phyloP scores from a whole-genome alignment of 2,888 invertebrate genomes.

The Chirona hameri region DNA sequence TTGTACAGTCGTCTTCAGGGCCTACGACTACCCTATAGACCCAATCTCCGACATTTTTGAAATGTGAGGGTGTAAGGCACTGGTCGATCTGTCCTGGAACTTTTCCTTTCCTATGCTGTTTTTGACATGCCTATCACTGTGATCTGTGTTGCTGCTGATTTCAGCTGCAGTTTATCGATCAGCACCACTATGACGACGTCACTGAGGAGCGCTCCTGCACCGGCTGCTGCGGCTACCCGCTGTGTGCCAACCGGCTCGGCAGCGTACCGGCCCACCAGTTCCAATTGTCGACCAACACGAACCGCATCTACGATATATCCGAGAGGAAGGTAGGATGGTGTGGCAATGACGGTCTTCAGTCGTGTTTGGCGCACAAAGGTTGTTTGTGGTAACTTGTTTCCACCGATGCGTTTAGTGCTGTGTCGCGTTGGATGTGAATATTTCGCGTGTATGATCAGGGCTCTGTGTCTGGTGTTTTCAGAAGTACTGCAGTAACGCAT shows the following conservation, averaged over 20 bases:
- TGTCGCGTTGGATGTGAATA: no score
- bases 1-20: no score
- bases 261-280: not conserved
- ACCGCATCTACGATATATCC: not conserved
- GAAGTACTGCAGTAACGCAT: slow-evolving; percentile 4
- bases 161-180: not conserved
- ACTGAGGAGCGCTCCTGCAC: not conserved
- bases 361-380: no score
- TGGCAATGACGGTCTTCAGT: no score
- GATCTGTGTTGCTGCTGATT: not conserved
- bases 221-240: not conserved
- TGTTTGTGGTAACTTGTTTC: no score
- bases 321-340: not conserved
- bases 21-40: no score
- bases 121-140: not conserved
- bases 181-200: not conserved
- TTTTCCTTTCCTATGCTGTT: no score
- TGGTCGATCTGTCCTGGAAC: no score
- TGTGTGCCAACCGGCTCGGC: not conserved
- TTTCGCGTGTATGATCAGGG: no score
- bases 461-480: not conserved
- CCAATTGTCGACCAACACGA: not conserved
- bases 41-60: no score
- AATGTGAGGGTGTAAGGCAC: no score
- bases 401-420: no score